Base-by-base conservation (phyloP, 2,888 invertebrate genomes). In the Tetheella fluctuosa region DNA sequence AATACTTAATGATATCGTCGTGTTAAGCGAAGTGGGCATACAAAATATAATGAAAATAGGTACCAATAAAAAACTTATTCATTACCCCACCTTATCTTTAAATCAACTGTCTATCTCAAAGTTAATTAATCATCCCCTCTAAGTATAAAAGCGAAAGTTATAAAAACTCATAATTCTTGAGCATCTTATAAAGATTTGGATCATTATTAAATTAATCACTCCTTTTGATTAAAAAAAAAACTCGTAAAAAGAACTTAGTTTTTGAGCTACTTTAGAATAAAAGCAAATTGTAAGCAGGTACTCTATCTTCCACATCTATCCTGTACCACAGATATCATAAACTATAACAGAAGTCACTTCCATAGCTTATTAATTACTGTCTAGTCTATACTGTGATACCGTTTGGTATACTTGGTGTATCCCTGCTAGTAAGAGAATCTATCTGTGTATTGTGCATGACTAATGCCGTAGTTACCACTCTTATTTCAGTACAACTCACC, bases 141-240 rank as follows among this genome's bases (percentile, higher is more conserved):
- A n/a, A n/a, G n/a, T 48, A 20, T 48, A 48, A 48, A 48, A 48
- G 20, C 10, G 15, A 48, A 48, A 48, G 48, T 20, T 48, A 48
- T 48, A 48, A 48, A 48, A 48, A 20, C 20, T 48, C 48, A 48
- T 48, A 48, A 48, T 20, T 48, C 48, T 20, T 20, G 10, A 48
- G 48, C 17, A 48, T 20, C 48, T 42, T 42, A 48, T 48, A 48
- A 48, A n/a, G 48, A 48, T 48, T 20, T 48, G 48, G 48, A 48
- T 48, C 48, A 48, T 20, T 17, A n/a, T 20, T 48, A 7, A n/a
- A 42, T 48, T 48, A 48, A 20, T 20, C 48, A 48, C 42, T 48
- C 42, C 42, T 20, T 48, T 48, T 48, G 42, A n/a, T 48, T 2
- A 0, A 48, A 48, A 48, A 48, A 48, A 48, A 20, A 20, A 10